Base-by-base conservation (phyloP, 2,888 invertebrate genomes). In the Tyria jacobaeae region DNA sequence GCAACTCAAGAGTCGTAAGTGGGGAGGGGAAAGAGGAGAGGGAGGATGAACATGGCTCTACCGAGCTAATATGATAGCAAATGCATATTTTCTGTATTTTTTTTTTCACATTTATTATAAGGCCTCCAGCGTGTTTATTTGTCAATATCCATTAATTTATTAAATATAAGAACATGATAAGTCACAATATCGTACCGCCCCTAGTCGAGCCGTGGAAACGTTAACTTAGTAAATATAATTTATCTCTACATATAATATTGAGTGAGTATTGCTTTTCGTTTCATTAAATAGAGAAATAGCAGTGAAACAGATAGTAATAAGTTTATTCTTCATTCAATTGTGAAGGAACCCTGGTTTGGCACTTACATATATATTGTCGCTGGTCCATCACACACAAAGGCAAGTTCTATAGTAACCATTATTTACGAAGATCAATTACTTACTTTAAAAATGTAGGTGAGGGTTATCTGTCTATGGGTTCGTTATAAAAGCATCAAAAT, bases 181-280 rank as follows among this genome's bases (percentile, higher is more conserved):
- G 35, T 64, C 59, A 64, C 25, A 71, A 71, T 34, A 39, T 63
- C 5, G 9, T 58, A 49, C 7, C 0, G 6, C 51, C 44, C 48
- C 54, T 39, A 50, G 51, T 39, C 14, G 53, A 57, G 49, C 24
- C 2, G 15, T 37, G 35, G 34, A 10, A 60, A 58, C 15, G 6
- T 25, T 49, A 39, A 10, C 25, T 21, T 62, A 31, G 15, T 9
- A 57, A 47, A 55, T 59, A 60, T 21, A 37, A 34, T 52, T 3
- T 59, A 47, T 31, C 27, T 51, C 25, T 53, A 5, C 7, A 31
- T 65, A 51, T 51, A 73, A 73, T 73, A 73, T 65, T 69, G 62
- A 57, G 53, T 73, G 34, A 51, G 51, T 58, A 73, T 73, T 73
- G 76, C 76, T 76, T 41, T 50, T 62, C 52, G 61, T 76, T 73